These are phyloP conservation scores for Zoanthus solanderi DNA, from an alignment of 92 coral and sea anemone species.

Conservation along the genomic window DNA sequence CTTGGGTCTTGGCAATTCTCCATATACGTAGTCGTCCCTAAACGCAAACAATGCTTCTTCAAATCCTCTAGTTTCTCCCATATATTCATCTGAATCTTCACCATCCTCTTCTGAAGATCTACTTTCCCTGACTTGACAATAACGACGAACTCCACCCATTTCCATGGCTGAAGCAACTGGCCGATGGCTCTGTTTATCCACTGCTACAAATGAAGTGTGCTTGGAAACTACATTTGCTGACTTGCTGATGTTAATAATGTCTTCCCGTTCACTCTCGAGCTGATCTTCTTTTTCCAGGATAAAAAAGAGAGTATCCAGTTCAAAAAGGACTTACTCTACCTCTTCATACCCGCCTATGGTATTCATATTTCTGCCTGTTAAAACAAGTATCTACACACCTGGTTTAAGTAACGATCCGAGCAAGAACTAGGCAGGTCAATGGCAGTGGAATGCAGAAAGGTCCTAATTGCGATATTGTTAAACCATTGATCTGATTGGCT, in stretches of 20 bases:
- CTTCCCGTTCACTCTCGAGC: conserved; percentile 5
- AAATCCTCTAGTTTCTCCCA: too few relatives aligned
- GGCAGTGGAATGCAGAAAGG: too few relatives aligned
- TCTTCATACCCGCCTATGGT: too few relatives aligned
- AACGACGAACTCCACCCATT: neutral
- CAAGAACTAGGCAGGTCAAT: too few relatives aligned
- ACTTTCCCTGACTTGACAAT: neutral
- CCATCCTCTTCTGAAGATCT: neutral
- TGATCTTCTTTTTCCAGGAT: conserved; percentile 70
- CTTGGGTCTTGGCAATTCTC: neutral
- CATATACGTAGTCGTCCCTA: neutral
- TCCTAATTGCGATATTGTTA: too few relatives aligned
- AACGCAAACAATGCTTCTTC: too few relatives aligned
- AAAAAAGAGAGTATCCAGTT: neutral
- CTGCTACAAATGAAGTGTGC: conserved; percentile 81
- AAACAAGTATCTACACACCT: too few relatives aligned
- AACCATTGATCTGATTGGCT: too few relatives aligned
- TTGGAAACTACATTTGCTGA: conserved; percentile 79
- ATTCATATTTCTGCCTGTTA: too few relatives aligned
- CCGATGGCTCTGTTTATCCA: conserved; percentile 66
- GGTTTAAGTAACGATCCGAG: too few relatives aligned
- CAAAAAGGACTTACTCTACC: too few relatives aligned
- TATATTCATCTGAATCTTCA: neutral
- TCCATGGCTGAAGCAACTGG: neutral
- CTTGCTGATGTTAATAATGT: conserved; percentile 70